Base-by-base conservation (phyloP, 2,888 invertebrate species). In the Tetranychus truncatus region DNA sequence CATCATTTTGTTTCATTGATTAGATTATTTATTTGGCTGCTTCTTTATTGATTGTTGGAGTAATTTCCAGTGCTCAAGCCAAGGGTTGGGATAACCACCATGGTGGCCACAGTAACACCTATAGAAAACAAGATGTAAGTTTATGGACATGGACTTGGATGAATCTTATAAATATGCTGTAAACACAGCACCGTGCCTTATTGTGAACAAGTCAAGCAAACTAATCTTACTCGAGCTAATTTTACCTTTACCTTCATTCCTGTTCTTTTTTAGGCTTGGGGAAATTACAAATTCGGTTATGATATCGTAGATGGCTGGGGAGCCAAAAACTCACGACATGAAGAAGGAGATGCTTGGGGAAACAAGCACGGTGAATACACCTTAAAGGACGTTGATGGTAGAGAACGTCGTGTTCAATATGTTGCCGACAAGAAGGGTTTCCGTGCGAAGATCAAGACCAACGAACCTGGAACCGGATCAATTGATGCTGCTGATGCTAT, bases 201-300 rank as follows among this genome's bases (percentile, higher is more conserved):
- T 34, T 5, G 34, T 34, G 34, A 34, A 34, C 34, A 34, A 34
- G 34, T 34, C 5, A 3, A 34, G 4, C 34, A 34, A 34, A 34
- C 34, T 34, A 34, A 34, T 34, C 2, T 34, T 34, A 34, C 34
- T 34, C 34, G 5, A 34, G 5, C 34, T 34, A 34, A 34, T 34
- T 34, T 34, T 34, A 34, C 34, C 4, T 5, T 4, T 34, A 5
- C 2, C 5, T 34, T 34, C 2, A 34, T 0, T 69, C 20, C 34
- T 21, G 5, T 24, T 11, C 21, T 69, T 69, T 4, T 11, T 69
- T 45, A 78, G 78, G 77, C 20, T 9, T 18, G 75, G 6, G 78
- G 78, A n/a, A 78, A 78, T 73, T 78, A 78, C 73, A 77, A 71
- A 1, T 78, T 78, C 24, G 77, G 77, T 4, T 78, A 78, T 73